Evolutionary conservation across 2,888 invertebrate species (phyloP), one percentile per base, ranked within the genome.

Genomic region (Philhelius pedissequus): DNA sequence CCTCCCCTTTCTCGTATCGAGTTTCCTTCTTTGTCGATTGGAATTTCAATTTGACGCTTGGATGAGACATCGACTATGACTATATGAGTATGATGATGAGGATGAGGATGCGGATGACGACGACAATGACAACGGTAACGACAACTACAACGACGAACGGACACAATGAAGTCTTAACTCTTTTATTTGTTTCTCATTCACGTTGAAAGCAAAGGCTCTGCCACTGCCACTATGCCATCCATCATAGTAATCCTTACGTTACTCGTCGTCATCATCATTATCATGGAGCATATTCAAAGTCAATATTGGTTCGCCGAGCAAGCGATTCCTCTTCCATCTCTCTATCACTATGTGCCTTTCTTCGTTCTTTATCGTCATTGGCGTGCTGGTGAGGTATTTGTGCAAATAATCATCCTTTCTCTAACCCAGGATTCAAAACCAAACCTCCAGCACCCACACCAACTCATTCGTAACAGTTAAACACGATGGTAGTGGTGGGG

Each of bases 251-350:
- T 84, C 79, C 79, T 74, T 60, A 45, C 66, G 83, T 50, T 75
- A 70, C 74, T 79, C 66, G 68, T 79, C 84, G 71, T 70, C 83
- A 69, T 76, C 62, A 71, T 66, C 75, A 79, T 84, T 75, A 80
- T 75, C 71, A 52, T 79, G 75, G 45, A 79, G 84, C 79, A 79
- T 84, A 84, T 84, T 84, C 70, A 71, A 80, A 84, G 84, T 80
- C 84, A 84, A 84, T 79, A 84, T 84, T 84, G 70, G 70, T 70
- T 75, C 15, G 52, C 50, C 79, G 40, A 66, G 71, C 71, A 25
- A 62, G 60, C 30, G 60, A 62, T 50, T 68, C 25, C 62, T 20
- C 48, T 25, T 35, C 25, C 30, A 38, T 60, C 56, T 43, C 32
- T 11, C 5, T 15, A 22, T 58, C 32, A 2, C 13, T 9, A 15